These are phyloP conservation scores for Prunella himalayana DNA, from an alignment of 2,113 vertebrate genomes.

Conservation along the genomic window DNA sequence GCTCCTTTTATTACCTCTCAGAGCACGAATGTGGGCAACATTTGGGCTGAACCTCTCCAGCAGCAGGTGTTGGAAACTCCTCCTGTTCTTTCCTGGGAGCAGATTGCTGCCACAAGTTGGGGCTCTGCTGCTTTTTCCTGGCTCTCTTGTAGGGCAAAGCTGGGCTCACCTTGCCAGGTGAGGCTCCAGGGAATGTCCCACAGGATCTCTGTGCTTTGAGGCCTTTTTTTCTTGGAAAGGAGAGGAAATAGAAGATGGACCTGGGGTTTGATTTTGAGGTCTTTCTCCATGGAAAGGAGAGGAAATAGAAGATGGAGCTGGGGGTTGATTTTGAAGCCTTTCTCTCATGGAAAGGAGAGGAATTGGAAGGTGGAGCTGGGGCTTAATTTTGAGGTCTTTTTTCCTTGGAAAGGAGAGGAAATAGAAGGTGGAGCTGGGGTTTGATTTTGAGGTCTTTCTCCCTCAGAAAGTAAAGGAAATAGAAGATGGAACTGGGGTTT, in stretches of 20 bases:
- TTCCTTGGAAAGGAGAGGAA: too few species aligned
- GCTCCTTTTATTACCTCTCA: not conserved
- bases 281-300: too few species aligned
- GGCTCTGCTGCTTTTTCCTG: not conserved
- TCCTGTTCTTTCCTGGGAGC: not conserved
- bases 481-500: too few species aligned
- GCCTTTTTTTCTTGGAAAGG: not conserved
- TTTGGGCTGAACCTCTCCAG: not conserved
- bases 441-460: too few species aligned
- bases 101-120: rapidly evolving
- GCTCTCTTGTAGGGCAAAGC: not conserved
- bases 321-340: too few species aligned
- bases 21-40: not conserved
- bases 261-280: not conserved
- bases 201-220: not conserved
- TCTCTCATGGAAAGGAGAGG: too few species aligned
- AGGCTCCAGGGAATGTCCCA: not conserved
- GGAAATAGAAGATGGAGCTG: too few species aligned
- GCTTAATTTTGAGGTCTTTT: too few species aligned
- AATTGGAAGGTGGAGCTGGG: too few species aligned
- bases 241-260: too few species aligned
- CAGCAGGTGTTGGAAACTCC: not conserved
- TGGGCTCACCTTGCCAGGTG: not conserved
- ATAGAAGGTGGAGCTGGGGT: too few species aligned
- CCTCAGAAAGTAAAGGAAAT: too few species aligned